Percentiles rank a stretch among this genome's conserved stretches.
These are phyloP conservation scores for Cantharis flavilabris DNA, from an alignment of 2,888 invertebrate species.

Conservation along the genomic window DNA sequence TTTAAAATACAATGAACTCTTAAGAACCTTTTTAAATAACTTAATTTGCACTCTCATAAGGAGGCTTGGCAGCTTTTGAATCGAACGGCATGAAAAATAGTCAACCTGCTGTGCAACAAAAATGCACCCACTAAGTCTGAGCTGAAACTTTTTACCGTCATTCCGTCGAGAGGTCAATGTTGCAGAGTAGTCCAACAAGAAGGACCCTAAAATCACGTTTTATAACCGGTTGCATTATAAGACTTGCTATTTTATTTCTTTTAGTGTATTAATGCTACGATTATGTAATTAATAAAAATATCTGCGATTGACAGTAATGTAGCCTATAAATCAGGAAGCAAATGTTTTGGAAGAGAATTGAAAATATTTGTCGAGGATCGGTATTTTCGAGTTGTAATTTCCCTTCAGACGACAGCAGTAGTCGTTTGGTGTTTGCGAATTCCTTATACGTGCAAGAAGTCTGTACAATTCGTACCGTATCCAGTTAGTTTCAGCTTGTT, in stretches of 20 bases:
- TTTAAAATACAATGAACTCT: conserved; percentile 3
- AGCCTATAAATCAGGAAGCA: background rate
- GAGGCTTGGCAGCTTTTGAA: conserved; percentile 6
- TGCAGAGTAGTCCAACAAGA: conserved; percentile 20
- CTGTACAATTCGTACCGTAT: conserved; percentile 21
- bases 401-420: conserved; percentile 8
- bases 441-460: conserved; percentile 21
- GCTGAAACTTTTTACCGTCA: conserved; percentile 25
- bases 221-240: conserved; percentile 25
- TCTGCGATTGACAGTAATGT: background rate
- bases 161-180: conserved; percentile 29
- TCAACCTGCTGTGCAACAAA: conserved; percentile 27
- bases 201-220: conserved; percentile 24
- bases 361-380: background rate
- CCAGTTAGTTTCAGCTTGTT: conserved; percentile 18
- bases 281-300: background rate
- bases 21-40: conserved; percentile 12
- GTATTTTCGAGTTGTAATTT: conserved; percentile 7
- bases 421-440: conserved; percentile 16
- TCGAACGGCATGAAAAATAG: conserved; percentile 14
- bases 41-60: conserved; percentile 11
- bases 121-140: conserved; percentile 27
- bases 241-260: conserved; percentile 9
- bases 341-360: background rate
- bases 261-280: background rate